Conservation (phyloP, 2,113 vertebrate species). For the Prochilodus magdalenae region DNA sequence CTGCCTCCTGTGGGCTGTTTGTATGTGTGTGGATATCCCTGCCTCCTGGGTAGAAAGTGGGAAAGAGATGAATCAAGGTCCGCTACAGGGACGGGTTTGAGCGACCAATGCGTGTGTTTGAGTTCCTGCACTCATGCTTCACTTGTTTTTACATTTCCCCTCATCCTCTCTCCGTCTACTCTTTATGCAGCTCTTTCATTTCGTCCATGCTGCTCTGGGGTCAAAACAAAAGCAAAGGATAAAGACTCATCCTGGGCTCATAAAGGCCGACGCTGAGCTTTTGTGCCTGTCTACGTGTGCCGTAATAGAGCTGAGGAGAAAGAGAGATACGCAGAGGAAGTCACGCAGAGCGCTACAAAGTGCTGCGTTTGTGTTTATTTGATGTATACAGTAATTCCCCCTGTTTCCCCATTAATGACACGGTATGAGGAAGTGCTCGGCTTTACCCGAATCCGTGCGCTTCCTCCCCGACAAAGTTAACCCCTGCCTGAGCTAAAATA, state of each 20-base stretch:
- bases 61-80: constrained; percentile 61
- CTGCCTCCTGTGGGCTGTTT: constrained; percentile 33
- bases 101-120: neutral
- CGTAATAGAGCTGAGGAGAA: neutral
- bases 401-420: constrained; percentile 21
- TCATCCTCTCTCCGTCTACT: constrained; percentile 6
- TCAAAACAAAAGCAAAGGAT: constrained; percentile 12
- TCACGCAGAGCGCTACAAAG: constrained; percentile 5
- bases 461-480: constrained; percentile 42
- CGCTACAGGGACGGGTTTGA: neutral
- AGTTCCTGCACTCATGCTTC: constrained; percentile 53
- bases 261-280: neutral
- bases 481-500: constrained; percentile 9
- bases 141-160: constrained; percentile 48
- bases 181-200: constrained; percentile 18
- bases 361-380: constrained; percentile 23
- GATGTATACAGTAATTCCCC: constrained; percentile 4
- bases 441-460: constrained; percentile 31
- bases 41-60: constrained; percentile 55
- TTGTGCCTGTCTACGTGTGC: constrained; percentile 4
- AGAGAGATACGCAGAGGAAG: neutral
- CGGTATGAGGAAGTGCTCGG: constrained; percentile 21
- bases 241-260: neutral
- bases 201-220: constrained; percentile 6
- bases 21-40: constrained; percentile 59